Evolutionary conservation across 2,888 invertebrate species (phyloP).

Genomic region (Drosophila paramelanica): DNA sequence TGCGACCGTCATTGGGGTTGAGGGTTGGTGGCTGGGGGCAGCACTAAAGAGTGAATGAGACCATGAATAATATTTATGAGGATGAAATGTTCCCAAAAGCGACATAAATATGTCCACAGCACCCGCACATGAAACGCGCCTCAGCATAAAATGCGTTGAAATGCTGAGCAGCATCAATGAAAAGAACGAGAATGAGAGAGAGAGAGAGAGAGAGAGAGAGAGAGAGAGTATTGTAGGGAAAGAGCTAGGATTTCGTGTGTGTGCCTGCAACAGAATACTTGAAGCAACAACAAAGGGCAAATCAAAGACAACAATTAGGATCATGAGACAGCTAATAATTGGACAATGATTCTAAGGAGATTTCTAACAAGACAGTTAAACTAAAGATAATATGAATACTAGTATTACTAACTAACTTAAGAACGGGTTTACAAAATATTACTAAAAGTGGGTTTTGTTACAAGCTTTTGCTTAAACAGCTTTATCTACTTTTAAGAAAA

Average conservation of each 20-base stretch:
- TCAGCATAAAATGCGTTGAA: slow-evolving; percentile 76
- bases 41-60: slow-evolving; percentile 68
- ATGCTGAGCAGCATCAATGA: slow-evolving; percentile 47
- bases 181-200: neutral
- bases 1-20: neutral
- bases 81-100: slow-evolving; percentile 84
- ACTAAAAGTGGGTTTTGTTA: no score
- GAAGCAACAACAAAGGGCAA: slow-evolving; percentile 6
- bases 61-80: slow-evolving; percentile 84
- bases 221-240: neutral
- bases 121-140: slow-evolving; percentile 81
- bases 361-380: no score
- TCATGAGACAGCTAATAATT: slow-evolving; percentile 1
- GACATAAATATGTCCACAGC: slow-evolving; percentile 84
- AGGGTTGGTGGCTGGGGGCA: slow-evolving; percentile 14
- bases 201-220: neutral
- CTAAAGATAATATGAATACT: no score
- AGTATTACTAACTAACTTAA: no score
- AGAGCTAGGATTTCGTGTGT: slow-evolving; percentile 34
- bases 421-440: no score
- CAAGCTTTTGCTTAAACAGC: no score
- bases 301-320: slow-evolving; percentile 12
- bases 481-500: no score
- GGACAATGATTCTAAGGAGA: no score
- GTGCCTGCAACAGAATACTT: slow-evolving; percentile 17